These are phyloP conservation scores for Rhagoletis pomonella DNA, from an alignment of 1,140 invertebrate genomes.

Conservation along the genomic window DNA sequence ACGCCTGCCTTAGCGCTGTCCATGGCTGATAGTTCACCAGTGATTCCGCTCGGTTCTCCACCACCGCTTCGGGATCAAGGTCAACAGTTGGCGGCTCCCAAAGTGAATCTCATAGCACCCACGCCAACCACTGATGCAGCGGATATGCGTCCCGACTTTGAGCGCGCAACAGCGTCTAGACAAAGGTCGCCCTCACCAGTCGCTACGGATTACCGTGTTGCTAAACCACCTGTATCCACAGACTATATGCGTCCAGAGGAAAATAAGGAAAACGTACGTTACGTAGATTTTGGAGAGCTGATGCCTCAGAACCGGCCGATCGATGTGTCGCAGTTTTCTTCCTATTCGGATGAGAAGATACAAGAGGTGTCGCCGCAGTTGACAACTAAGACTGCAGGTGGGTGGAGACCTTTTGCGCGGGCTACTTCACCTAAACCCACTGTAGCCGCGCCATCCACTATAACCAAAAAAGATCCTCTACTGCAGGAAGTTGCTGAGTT, in stretches of 20 bases:
- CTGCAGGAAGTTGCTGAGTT: constrained; percentile 65
- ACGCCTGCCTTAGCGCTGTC: neutral
- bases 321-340: constrained; percentile 66
- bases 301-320: constrained; percentile 70
- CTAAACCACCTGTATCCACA: constrained; percentile 65
- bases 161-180: constrained; percentile 43
- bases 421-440: neutral
- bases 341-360: constrained; percentile 52
- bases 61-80: neutral
- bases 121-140: constrained; percentile 62
- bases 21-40: neutral
- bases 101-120: constrained; percentile 68
- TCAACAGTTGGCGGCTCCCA: constrained; percentile 56
- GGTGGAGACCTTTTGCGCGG: neutral
- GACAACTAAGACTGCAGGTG: neutral
- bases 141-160: constrained; percentile 62
- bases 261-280: constrained; percentile 62
- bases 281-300: constrained; percentile 54
- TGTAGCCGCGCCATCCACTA: neutral
- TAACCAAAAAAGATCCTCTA: constrained; percentile 60
- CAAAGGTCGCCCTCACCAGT: constrained; percentile 63
- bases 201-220: constrained; percentile 64
- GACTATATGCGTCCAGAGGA: constrained; percentile 71
- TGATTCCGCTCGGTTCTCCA: neutral
- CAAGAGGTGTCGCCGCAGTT: neutral